These are phyloP conservation scores for Dynastes maya DNA, from an alignment of 2,888 invertebrate species.

Conservation along the genomic window DNA sequence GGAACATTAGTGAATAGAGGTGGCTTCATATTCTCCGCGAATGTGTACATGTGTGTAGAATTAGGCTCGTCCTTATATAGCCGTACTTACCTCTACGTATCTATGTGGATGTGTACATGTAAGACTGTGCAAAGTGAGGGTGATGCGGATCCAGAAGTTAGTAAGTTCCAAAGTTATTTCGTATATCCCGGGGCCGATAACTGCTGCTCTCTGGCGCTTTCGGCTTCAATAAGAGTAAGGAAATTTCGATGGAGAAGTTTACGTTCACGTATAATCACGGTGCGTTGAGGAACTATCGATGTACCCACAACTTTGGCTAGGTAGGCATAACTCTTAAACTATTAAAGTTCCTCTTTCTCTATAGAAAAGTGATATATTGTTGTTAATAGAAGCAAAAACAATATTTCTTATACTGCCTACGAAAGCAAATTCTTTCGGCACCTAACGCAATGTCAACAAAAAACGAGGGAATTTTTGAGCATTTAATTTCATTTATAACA, in stretches of 20 bases:
- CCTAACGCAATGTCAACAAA: too few species aligned
- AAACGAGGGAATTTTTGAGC: too few species aligned
- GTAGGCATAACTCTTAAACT: slow-evolving; percentile 1
- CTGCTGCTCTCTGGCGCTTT: slow-evolving; percentile 30
- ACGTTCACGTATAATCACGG: slow-evolving; percentile 19
- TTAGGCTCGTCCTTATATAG: slow-evolving; percentile 21
- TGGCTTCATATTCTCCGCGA: slow-evolving; percentile 51
- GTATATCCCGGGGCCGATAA: slow-evolving; percentile 49
- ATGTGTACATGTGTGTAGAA: slow-evolving; percentile 31
- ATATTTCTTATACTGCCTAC: too few species aligned
- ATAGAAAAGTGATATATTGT: too few species aligned
- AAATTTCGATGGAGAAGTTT: slow-evolving; percentile 46
- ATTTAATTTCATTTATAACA: too few species aligned
- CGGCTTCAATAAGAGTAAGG: slow-evolving; percentile 40
- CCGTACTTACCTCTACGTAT: slow-evolving; percentile 34
- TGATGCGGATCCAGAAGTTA: slow-evolving; percentile 55
- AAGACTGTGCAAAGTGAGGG: slow-evolving; percentile 50
- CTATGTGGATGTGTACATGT: slow-evolving; percentile 1
- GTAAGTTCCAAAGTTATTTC: slow-evolving; percentile 53
- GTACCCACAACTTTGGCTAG: slow-evolving; percentile 7
- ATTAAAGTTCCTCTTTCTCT: slow-evolving; percentile 7
- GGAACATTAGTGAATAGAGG: slow-evolving; percentile 67
- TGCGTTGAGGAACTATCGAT: slow-evolving; percentile 16
- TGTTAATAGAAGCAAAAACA: too few species aligned
- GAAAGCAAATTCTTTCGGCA: too few species aligned